Percentiles rank a stretch among this genome's conserved stretches.
Conservation (phyloP, 2,797 vertebrate genomes). For the Decapterus maruadsi region DNA sequence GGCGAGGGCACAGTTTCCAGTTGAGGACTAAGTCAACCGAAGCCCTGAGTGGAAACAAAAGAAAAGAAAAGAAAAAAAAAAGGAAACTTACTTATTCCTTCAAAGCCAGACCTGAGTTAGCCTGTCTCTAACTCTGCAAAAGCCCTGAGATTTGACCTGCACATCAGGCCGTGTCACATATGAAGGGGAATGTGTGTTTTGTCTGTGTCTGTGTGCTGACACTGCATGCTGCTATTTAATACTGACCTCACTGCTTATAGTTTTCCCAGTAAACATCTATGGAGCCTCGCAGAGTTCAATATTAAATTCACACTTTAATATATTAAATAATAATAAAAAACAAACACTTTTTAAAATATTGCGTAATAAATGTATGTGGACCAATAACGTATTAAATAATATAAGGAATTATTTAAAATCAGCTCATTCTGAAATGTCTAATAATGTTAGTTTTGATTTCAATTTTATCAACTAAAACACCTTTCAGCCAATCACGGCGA, state of each 20-base stretch:
- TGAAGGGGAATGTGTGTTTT: conserved; percentile 65
- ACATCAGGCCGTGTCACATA: conserved; percentile 73
- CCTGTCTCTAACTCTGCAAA: conserved; percentile 70
- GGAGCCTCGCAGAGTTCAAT: conserved; percentile 35
- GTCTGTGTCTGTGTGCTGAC: conserved; percentile 27
- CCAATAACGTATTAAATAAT: not conserved
- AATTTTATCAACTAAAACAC: not conserved
- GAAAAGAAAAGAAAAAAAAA: conserved; percentile 44
- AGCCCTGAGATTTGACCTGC: conserved; percentile 80
- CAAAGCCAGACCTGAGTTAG: conserved; percentile 76
- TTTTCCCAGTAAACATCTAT: conserved; percentile 11
- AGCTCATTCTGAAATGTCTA: not conserved
- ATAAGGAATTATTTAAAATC: not conserved
- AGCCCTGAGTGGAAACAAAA: conserved; percentile 74
- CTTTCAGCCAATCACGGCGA: no score
- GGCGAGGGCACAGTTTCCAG: conserved; percentile 74
- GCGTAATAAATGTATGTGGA: not conserved
- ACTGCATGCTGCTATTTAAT: conserved; percentile 55
- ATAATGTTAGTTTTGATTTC: not conserved
- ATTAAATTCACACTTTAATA: not conserved
- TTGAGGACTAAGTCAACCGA: conserved; percentile 59
- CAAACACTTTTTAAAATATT: not conserved
- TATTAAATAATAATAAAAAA: no score
- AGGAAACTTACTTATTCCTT: conserved; percentile 45
- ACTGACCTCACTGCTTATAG: conserved; percentile 13